phyloP scores from a whole-genome alignment of 2,113 vertebrate species.

The Synchiropus splendidus region DNA sequence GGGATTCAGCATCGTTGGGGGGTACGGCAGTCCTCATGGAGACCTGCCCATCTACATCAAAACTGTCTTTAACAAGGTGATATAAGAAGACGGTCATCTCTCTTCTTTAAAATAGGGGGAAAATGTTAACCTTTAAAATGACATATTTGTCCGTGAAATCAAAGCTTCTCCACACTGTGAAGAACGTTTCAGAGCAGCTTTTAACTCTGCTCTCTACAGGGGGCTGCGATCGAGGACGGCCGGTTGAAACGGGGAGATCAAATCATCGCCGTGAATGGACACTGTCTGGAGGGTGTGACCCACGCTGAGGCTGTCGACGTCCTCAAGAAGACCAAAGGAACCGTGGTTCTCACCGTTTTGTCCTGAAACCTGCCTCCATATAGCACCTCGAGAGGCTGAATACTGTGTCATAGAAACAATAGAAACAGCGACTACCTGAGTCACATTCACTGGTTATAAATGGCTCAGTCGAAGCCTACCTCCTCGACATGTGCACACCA shows the following conservation, averaged over 20 bases:
- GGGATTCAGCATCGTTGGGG: constrained; percentile 90
- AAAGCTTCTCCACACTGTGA: too few relatives aligned
- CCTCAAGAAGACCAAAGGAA: constrained; percentile 83
- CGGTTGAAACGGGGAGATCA: constrained; percentile 82
- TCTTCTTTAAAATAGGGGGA: too few relatives aligned
- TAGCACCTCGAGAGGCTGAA: neutral
- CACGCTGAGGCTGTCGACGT: constrained; percentile 82
- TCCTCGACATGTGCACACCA: too few relatives aligned
- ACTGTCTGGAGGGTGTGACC: constrained; percentile 82
- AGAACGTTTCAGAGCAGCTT: too few relatives aligned
- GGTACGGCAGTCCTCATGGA: constrained; percentile 87
- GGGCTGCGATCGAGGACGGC: constrained; percentile 86
- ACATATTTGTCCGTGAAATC: too few relatives aligned
- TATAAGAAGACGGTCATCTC: neutral
- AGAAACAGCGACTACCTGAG: neutral
- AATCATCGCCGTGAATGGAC: constrained; percentile 86
- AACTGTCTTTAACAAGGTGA: constrained; percentile 87
- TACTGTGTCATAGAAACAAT: neutral
- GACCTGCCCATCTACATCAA: constrained; percentile 93
- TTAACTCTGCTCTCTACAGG: constrained; percentile 55
- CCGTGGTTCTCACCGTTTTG: constrained; percentile 78
- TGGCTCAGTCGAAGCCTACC: too few relatives aligned
- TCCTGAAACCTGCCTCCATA: constrained; percentile 58
- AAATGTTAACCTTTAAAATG: too few relatives aligned
- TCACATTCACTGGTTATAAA: neutral